Evolutionary conservation across 2,797 vertebrate species (phyloP).

Genomic region (Euthynnus affinis): DNA sequence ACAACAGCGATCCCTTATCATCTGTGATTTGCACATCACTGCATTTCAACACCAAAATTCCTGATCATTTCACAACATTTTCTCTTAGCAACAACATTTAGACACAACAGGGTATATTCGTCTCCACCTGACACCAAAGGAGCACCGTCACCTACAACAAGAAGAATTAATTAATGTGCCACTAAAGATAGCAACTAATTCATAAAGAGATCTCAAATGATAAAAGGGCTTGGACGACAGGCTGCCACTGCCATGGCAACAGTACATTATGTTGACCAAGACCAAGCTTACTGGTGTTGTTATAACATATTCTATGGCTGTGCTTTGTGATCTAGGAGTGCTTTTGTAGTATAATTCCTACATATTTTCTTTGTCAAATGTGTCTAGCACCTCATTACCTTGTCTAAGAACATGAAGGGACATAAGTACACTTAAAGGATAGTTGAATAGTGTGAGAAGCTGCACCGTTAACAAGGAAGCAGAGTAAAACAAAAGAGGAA

Average conservation of each 20-base stretch:
- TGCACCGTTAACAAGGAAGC: conserved; percentile 33
- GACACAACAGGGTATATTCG: conserved; percentile 25
- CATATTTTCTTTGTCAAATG: conserved; percentile 26
- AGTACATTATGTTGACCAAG: conserved; percentile 21
- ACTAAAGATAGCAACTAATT: background rate
- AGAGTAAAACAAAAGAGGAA: conserved; percentile 34
- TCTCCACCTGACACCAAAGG: conserved; percentile 30
- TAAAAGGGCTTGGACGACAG: conserved; percentile 42
- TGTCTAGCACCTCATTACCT: conserved; percentile 53
- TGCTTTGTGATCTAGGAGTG: conserved; percentile 40
- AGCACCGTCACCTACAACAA: conserved; percentile 34
- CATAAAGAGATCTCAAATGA: conserved; percentile 31
- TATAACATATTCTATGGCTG: conserved; percentile 11
- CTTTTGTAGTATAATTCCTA: conserved; percentile 21
- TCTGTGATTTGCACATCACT: background rate
- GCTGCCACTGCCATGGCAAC: conserved; percentile 23
- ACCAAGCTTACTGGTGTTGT: conserved; percentile 15
- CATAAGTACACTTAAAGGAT: conserved; percentile 81
- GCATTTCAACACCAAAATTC: conserved; percentile 5
- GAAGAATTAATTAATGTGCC: conserved; percentile 6
- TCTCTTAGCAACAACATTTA: conserved; percentile 9
- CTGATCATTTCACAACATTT: conserved; percentile 12
- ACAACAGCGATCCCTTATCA: background rate
- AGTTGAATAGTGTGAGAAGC: conserved; percentile 34
- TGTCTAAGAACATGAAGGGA: conserved; percentile 27